Conservation (phyloP, 1,140 invertebrate genomes). For the Octopus sinensis region DNA sequence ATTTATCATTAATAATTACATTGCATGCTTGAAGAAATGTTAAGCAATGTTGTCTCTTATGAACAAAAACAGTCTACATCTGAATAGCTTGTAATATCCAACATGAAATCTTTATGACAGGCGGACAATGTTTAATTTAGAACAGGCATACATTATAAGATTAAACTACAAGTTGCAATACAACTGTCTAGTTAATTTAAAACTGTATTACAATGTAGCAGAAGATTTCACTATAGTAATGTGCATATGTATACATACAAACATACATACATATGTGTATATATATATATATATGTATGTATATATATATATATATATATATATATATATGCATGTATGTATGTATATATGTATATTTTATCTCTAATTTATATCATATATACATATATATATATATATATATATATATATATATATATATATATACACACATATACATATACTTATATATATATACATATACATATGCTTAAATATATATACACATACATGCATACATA, state of each 20-base stretch:
- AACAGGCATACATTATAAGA: too few relatives aligned
- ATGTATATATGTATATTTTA: neutral
- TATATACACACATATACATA: neutral
- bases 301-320: slow-evolving; percentile 1
- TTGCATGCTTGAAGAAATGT: too few relatives aligned
- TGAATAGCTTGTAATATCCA: too few relatives aligned
- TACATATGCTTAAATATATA: neutral
- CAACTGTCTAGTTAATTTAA: neutral
- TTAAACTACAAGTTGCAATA: too few relatives aligned
- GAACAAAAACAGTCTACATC: too few relatives aligned
- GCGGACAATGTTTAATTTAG: too few relatives aligned
- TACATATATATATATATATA: slow-evolving; percentile 8
- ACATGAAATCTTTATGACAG: too few relatives aligned
- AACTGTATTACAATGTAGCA: neutral
- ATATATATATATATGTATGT: neutral
- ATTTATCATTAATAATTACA: too few relatives aligned
- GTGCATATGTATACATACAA: neutral
- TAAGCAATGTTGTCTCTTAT: too few relatives aligned
- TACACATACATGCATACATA: neutral
- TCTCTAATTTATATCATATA: too few relatives aligned
- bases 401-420: neutral
- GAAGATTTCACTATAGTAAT: neutral
- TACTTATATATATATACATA: neutral
- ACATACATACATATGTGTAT: neutral
- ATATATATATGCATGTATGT: neutral